Base-by-base conservation (phyloP, 2,888 invertebrate genomes). In the Herminia tarsipennalis region DNA sequence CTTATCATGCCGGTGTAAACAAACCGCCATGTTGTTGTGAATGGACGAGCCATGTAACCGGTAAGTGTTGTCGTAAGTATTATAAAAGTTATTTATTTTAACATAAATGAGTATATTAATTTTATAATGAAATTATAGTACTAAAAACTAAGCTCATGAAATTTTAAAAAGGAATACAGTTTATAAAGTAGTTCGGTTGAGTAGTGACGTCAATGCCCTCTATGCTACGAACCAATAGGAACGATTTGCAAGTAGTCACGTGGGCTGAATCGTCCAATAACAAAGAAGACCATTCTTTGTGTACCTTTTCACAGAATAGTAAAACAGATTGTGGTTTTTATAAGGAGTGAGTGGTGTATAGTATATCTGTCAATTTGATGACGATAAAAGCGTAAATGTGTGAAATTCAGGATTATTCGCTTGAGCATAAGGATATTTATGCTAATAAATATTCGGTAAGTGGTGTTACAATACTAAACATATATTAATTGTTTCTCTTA, bases 361-460 rank as follows among this genome's bases (percentile, higher is more conserved):
- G 86, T 88, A 83, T 86, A 86, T 87, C 84, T 90, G 88, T 86
- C 88, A 88, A 86, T 88, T 78, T 86, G 76, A 88, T 88, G 88
- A 84, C 78, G 76, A 78, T 88, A 88, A 84, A 82, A 79, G 57
- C 88, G 85, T 92, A 92, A 88, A 94, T 94, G 94, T 94, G 93
- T 90, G 93, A 95, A 93, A 92, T 94, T 88, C 92, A 93, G 93
- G 94, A 94, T 92, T 94, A 93, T 92, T 93, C 93, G 70, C 84
- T 92, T 80, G 92, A 94, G 92, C 94, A 93, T 89, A 92, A 92
- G 90, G 93, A 94, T 92, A 93, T 93, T 86, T 92, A 93, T 85
- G 79, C 88, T 69, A 92, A 92, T 91, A 94, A 93, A 92, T 93
- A 93, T 92, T 93, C 93, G 92, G 95, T 95, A 90, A 94, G 95